Conservation (phyloP, 2,888 invertebrate species). For the Metellina segmentata region DNA sequence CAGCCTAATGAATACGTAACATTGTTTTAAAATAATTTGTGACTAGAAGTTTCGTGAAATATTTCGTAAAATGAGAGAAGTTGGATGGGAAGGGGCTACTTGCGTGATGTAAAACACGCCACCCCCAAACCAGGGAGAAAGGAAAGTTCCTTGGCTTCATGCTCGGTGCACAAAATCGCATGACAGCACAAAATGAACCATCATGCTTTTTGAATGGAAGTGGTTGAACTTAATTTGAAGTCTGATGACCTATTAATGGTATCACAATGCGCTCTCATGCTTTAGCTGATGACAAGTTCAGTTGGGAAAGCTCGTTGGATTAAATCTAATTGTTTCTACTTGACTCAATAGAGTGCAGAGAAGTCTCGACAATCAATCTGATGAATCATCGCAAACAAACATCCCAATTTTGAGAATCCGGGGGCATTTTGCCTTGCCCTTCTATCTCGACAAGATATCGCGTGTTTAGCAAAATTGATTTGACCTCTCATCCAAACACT, state of each 20-base stretch:
- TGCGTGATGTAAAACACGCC: not conserved
- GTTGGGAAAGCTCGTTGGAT: not conserved
- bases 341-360: too few species aligned
- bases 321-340: not conserved
- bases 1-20: too few species aligned
- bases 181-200: not conserved
- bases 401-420: too few species aligned
- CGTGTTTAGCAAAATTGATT: too few species aligned
- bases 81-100: not conserved
- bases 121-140: not conserved
- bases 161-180: not conserved
- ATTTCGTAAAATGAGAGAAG: too few species aligned
- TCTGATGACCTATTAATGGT: not conserved
- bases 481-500: too few species aligned
- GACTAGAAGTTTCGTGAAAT: too few species aligned
- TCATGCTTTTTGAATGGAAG: not conserved
- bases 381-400: too few species aligned
- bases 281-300: not conserved
- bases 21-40: too few species aligned
- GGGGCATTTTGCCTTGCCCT: too few species aligned
- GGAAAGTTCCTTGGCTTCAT: not conserved
- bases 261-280: not conserved
- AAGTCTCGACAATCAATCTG: too few species aligned
- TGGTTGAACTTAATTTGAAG: not conserved
- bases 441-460: too few species aligned